phyloP scores from a whole-genome alignment of 1,140 invertebrate genomes.

The Potamilus streckersoni region DNA sequence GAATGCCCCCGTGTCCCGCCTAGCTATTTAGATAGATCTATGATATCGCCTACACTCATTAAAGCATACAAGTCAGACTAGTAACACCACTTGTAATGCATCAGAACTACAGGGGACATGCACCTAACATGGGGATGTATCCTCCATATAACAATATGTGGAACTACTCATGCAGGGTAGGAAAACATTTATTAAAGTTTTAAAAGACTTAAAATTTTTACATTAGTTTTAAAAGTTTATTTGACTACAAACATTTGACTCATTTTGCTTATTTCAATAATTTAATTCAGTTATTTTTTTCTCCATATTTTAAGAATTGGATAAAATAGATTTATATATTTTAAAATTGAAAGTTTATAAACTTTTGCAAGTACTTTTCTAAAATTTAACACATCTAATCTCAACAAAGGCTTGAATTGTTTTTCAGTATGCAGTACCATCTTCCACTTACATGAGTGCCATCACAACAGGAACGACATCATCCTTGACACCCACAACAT shows the following conservation, averaged over 20 bases:
- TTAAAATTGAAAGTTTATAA: neutral
- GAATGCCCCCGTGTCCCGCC: too few species aligned
- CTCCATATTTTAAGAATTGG: neutral
- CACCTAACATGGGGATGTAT: neutral
- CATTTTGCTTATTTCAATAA: constrained; percentile 1
- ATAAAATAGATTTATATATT: neutral
- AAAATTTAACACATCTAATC: neutral
- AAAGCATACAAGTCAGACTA: neutral
- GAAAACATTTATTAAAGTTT: too few species aligned
- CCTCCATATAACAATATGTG: neutral
- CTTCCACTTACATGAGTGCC: constrained; percentile 67
- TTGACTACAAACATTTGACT: neutral
- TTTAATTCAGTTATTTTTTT: constrained; percentile 3
- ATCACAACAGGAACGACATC: constrained; percentile 88
- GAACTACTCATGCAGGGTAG: too few species aligned
- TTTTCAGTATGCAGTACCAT: constrained; percentile 54
- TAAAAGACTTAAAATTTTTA: too few species aligned
- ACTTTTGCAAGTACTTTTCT: neutral
- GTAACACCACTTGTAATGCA: neutral
- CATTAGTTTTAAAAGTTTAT: too few species aligned
- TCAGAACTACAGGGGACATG: neutral
- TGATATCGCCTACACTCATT: constrained; percentile 8
- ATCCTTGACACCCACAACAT: constrained; percentile 91
- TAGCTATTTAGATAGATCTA: neutral
- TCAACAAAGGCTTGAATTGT: neutral